These are phyloP conservation scores for Sturnira hondurensis DNA, from an alignment of 2,113 vertebrate genomes.

Conservation along the genomic window DNA sequence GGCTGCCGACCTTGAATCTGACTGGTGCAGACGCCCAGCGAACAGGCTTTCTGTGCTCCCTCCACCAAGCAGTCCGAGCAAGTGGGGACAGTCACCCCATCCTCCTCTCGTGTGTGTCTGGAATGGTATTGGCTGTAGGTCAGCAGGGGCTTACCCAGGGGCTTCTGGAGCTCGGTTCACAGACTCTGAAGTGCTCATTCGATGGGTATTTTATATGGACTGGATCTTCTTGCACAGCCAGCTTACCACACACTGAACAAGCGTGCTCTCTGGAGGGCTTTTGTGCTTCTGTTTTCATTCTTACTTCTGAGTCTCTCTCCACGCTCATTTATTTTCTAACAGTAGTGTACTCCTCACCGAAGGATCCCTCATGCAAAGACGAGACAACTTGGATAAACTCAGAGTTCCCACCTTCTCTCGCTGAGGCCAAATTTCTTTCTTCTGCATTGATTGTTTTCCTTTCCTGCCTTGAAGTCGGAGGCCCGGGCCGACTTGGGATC, in stretches of 20 bases:
- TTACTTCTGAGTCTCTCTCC: background rate
- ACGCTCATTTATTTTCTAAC: background rate
- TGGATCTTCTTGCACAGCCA: background rate
- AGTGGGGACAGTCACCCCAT: background rate
- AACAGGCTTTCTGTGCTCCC: background rate
- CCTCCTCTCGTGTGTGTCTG: background rate
- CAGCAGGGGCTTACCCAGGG: too few relatives aligned
- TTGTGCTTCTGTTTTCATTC: background rate
- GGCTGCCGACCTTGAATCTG: background rate
- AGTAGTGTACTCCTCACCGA: background rate
- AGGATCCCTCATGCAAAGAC: background rate
- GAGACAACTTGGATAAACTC: background rate
- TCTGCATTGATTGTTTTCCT: conserved; percentile 10
- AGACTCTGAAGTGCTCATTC: background rate
- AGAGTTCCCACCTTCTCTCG: background rate
- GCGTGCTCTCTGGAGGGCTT: background rate
- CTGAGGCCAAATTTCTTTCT: background rate
- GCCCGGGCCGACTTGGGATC: background rate
- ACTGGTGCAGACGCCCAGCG: background rate
- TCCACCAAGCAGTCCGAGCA: background rate
- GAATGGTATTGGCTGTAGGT: background rate
- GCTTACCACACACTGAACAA: background rate
- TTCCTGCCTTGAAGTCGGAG: background rate
- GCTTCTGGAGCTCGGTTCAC: background rate
- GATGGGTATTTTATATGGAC: background rate